phyloP scores from a whole-genome alignment of 2,113 vertebrate genomes.

The Ahaetulla prasina region DNA sequence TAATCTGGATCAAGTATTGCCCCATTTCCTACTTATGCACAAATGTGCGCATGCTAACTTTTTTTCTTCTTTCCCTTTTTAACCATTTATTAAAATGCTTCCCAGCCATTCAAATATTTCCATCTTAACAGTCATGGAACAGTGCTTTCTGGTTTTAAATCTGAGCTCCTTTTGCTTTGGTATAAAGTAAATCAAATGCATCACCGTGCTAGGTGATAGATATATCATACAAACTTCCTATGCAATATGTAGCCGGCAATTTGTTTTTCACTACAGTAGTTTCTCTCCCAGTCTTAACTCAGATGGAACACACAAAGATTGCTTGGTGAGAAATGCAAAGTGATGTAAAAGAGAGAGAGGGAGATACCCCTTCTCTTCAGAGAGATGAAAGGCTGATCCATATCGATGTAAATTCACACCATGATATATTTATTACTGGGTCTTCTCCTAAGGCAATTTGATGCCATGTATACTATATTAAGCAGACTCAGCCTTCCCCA shows the following conservation, averaged over 20 bases:
- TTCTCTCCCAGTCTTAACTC: conserved; percentile 61
- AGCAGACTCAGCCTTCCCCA: not conserved
- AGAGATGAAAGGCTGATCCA: conserved; percentile 33
- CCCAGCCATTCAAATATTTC: conserved; percentile 18
- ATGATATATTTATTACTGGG: conserved; percentile 34
- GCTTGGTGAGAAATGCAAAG: conserved; percentile 55
- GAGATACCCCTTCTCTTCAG: conserved; percentile 23
- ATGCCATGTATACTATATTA: not conserved
- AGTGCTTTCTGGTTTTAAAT: conserved; percentile 44
- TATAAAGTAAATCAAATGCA: conserved; percentile 59
- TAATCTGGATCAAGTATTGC: conserved; percentile 22
- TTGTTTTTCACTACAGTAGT: conserved; percentile 59
- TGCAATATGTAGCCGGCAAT: conserved; percentile 48
- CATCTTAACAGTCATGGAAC: conserved; percentile 29
- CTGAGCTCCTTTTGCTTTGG: conserved; percentile 43
- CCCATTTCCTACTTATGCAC: conserved; percentile 8
- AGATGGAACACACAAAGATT: conserved; percentile 41
- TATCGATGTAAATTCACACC: conserved; percentile 43
- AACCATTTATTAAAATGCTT: conserved; percentile 7
- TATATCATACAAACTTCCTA: conserved; percentile 49
- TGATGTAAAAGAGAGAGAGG: not conserved
- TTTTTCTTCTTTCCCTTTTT: not conserved
- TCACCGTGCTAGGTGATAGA: conserved; percentile 48
- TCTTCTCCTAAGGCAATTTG: conserved; percentile 10
- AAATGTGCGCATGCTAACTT: not conserved